phyloP scores from a whole-genome alignment of 1,140 invertebrate genomes.

The Drosophila parabipectinata region DNA sequence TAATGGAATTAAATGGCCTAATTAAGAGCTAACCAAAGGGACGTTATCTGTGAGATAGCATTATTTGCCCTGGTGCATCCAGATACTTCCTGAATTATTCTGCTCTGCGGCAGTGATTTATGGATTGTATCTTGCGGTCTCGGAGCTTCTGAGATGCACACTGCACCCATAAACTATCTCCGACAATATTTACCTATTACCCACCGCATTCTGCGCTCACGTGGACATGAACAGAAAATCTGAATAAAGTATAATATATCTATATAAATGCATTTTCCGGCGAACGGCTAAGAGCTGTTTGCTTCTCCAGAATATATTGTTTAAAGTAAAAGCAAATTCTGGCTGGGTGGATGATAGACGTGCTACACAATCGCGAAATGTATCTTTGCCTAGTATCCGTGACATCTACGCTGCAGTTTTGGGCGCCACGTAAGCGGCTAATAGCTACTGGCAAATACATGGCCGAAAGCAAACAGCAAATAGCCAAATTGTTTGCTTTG shows the following conservation, averaged over 20 bases:
- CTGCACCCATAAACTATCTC: constrained; percentile 23
- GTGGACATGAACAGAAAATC: constrained; percentile 37
- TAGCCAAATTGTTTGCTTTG: constrained; percentile 65
- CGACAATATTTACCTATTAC: constrained; percentile 53
- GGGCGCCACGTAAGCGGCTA: constrained; percentile 68
- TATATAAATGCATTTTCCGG: constrained; percentile 44
- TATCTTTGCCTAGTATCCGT: constrained; percentile 37
- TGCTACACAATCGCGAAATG: constrained; percentile 21
- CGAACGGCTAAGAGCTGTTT: constrained; percentile 35
- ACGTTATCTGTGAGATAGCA: neutral
- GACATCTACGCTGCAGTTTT: constrained; percentile 34
- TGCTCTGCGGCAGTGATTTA: constrained; percentile 23
- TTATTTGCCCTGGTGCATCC: neutral
- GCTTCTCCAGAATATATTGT: constrained; percentile 60
- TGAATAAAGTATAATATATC: constrained; percentile 10
- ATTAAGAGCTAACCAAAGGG: neutral
- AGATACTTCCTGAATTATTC: constrained; percentile 28
- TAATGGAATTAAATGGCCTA: neutral
- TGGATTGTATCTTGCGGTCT: neutral
- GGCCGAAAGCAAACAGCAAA: constrained; percentile 51
- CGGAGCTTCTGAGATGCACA: neutral
- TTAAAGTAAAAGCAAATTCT: constrained; percentile 65
- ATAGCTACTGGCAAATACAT: constrained; percentile 55
- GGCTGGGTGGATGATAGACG: constrained; percentile 34
- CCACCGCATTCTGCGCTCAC: constrained; percentile 36